Evolutionary conservation across 2,797 vertebrate species (phyloP), one percentile per base, ranked within the genome.

Genomic region (Malacoraja senta): DNA sequence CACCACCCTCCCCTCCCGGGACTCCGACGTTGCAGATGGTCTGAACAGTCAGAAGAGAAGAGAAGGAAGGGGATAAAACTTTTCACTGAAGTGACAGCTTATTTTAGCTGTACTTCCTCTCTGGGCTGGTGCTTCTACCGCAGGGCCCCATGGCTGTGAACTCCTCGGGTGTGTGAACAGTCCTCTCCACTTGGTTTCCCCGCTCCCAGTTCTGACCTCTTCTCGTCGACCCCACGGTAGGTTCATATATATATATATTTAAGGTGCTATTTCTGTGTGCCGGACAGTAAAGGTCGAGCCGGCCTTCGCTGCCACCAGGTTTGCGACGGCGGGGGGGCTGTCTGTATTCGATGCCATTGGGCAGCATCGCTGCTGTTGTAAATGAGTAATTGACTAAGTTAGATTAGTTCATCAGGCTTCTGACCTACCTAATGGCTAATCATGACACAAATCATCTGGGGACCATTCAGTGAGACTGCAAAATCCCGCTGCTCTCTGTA

Each of bases 21-120:
- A 92, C 21, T 53, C 72, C 44, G 90, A 58, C 90, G 90, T 53
- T 92, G n/a, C 90, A 92, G 90, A 76, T 76, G 90, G 90, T 92
- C 90, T 92, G 38, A 72, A 44, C 88, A 72, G 88, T 91, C 88
- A 91, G 63, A 72, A 91, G 86, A 68, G 58, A 71, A 68, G 26
- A n/a, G 71, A 74, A 26, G 12, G 68, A 44, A 74, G 38, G 44
- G 68, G 24, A 3, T 1, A n/a, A 58, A 76, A 53, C 71, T 92
- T 92, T 92, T 92, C 38, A 53, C 38, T 76, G 10, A 92, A 92
- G 71, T 93, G 95, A 94, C 95, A 95, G 95, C 95, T 96, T 93
- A 90, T 79, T 94, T 94, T 94, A 95, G 94, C 94, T 94, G 94
- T 91, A 93, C 76, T 44, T 93, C 93, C 93, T 77, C 84, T 92